Evolutionary conservation across 2,888 invertebrate genomes (phyloP), one percentile per base, ranked within the genome.

Genomic region (Gari tellinella): DNA sequence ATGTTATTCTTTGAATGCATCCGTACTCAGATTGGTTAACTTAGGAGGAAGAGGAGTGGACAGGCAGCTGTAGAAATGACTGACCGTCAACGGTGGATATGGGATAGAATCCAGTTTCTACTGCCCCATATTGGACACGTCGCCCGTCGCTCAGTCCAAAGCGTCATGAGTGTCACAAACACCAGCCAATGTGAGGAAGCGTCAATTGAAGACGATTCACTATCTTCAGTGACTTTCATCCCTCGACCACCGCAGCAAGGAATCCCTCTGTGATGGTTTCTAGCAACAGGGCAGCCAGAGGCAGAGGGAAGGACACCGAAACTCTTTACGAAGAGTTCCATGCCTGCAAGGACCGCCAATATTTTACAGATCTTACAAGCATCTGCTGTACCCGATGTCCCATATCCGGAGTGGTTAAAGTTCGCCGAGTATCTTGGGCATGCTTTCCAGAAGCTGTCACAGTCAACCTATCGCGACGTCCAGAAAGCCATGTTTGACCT

Each of bases 41-140:
- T 55, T 49, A 55, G 49, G 40, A 62, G 31, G 48, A 55, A 68
- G 56, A 55, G 48, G 41, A 56, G 48, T 62, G 62, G 68, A 19
- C 61, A 62, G 55, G 67, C 60, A 68, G 61, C 61, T 68, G 67
- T 68, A 61, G 58, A 53, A 41, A 45, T 67, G 68, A 68, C 68
- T 56, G 60, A 67, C 15, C 53, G 61, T 55, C 61, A 61, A 48
- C 55, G 55, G 61, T 61, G 46, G 56, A 72, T 66, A 61, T 49
- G 61, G 60, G 48, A 49, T 31, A 38, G 64, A 64, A 64, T 63
- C 57, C 63, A 66, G 55, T 66, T 61, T 43, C 61, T 72, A 51
- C 25, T 72, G 66, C 66, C 65, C 51, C 61, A 72, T 57, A 72
- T 65, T 51, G 72, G 72, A 72, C 72, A 66, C 23, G 72, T 72